Conservation (phyloP, 2,888 invertebrate genomes). For the Euzetes globulus region DNA sequence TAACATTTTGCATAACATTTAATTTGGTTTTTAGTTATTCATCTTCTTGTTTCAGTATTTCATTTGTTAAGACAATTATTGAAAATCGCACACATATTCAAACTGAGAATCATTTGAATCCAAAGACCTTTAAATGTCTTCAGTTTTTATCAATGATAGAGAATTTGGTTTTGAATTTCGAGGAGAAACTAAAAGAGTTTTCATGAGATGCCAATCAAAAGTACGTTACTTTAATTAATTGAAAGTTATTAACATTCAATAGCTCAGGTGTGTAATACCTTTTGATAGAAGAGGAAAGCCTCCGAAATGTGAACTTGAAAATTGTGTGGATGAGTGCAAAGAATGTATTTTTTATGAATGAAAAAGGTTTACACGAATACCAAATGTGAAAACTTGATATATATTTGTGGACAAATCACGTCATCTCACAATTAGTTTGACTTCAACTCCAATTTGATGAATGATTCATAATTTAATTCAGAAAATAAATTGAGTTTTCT, state of each 20-base stretch:
- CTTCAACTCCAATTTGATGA: background rate
- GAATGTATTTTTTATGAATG: background rate
- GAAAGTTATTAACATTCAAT: slow-evolving; percentile 2
- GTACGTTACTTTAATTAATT: background rate
- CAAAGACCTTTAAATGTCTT: background rate
- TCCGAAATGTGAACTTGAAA: too few relatives aligned
- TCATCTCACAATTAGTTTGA: background rate
- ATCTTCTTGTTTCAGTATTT: too few relatives aligned
- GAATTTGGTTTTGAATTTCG: too few relatives aligned
- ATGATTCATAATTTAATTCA: slow-evolving; percentile 1
- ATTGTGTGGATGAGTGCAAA: too few relatives aligned
- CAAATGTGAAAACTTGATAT: too few relatives aligned
- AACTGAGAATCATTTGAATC: background rate
- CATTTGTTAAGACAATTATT: too few relatives aligned
- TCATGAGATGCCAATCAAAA: slow-evolving; percentile 1
- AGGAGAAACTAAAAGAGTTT: background rate
- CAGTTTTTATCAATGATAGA: too few relatives aligned
- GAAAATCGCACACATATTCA: too few relatives aligned
- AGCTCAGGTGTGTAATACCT: too few relatives aligned
- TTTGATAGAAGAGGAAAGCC: too few relatives aligned
- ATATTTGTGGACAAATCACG: background rate
- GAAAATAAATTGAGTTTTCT: slow-evolving; percentile 1
- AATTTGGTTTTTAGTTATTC: background rate
- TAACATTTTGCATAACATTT: background rate
- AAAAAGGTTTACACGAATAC: background rate